Percentiles rank a stretch among this genome's conserved stretches.
phyloP scores from a whole-genome alignment of 2,797 vertebrate species.

The Echiichthys vipera region DNA sequence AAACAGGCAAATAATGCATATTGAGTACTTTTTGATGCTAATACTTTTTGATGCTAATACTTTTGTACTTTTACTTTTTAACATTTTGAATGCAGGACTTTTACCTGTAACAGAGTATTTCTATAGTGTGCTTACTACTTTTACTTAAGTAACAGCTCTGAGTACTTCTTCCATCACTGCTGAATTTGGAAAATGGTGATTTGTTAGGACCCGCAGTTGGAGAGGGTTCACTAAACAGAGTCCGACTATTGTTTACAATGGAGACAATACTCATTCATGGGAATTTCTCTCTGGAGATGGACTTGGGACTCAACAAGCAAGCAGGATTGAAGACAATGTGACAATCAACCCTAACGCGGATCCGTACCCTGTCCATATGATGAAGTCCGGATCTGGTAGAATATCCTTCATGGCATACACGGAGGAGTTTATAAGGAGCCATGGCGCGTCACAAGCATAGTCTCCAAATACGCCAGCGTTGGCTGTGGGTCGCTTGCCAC shows the following conservation, averaged over 20 bases:
- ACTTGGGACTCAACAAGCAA: neutral
- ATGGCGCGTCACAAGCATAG: constrained; percentile 92
- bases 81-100: no score
- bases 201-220: neutral
- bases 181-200: neutral
- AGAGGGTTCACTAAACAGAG: neutral
- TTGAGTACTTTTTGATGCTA: no score
- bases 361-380: constrained; percentile 94
- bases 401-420: constrained; percentile 87
- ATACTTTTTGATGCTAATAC: no score
- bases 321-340: neutral
- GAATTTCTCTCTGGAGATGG: neutral
- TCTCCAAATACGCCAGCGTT: constrained; percentile 88
- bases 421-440: constrained; percentile 89
- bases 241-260: neutral
- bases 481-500: constrained; percentile 78
- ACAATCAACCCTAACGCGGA: neutral
- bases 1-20: no score
- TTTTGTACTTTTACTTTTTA: no score
- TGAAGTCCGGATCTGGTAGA: constrained; percentile 90
- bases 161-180: no score
- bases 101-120: no score
- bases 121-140: no score
- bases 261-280: neutral
- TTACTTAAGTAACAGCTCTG: no score